Percentiles rank a stretch among this genome's conserved stretches.
These are phyloP conservation scores for Bicyclus anynana DNA, from an alignment of 1,140 invertebrate species.

Conservation along the genomic window DNA sequence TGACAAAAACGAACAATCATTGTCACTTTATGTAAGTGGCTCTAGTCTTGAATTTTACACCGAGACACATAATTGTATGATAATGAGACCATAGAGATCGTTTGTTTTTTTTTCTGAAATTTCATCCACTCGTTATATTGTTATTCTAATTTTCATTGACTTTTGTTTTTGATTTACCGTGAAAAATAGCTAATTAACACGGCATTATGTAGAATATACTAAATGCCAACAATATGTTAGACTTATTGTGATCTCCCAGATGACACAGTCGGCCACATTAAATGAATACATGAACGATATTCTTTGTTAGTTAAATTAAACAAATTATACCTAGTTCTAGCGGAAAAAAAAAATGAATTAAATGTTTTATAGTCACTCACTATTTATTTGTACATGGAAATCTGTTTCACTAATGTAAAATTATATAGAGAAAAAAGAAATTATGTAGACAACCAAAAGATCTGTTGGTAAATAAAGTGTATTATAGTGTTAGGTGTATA, in stretches of 20 bases:
- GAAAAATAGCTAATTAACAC: no score
- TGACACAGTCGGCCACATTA: neutral
- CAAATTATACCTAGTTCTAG: slow-evolving; percentile 46
- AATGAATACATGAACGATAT: slow-evolving; percentile 26
- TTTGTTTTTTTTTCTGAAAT: no score
- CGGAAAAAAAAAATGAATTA: slow-evolving; percentile 39
- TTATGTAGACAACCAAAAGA: slow-evolving; percentile 45
- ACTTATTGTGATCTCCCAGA: neutral
- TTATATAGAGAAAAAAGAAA: slow-evolving; percentile 39
- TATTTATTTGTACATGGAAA: slow-evolving; percentile 66
- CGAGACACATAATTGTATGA: no score
- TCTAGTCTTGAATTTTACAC: no score
- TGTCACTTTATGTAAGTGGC: no score
- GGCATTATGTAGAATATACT: no score
- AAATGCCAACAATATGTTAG: no score
- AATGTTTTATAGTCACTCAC: slow-evolving; percentile 54
- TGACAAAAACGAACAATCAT: no score
- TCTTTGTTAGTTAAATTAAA: slow-evolving; percentile 43
- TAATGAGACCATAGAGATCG: no score
- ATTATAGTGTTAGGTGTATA: slow-evolving; percentile 47
- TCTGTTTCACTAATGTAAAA: slow-evolving; percentile 38
- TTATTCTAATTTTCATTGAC: no score
- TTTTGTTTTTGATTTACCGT: no score
- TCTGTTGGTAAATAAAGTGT: slow-evolving; percentile 52
- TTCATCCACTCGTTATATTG: no score